A percentile compares a stretch with the other conserved stretches of the same genome.
phyloP scores from a whole-genome alignment of 2,113 vertebrate genomes.

The Carlito syrichta region DNA sequence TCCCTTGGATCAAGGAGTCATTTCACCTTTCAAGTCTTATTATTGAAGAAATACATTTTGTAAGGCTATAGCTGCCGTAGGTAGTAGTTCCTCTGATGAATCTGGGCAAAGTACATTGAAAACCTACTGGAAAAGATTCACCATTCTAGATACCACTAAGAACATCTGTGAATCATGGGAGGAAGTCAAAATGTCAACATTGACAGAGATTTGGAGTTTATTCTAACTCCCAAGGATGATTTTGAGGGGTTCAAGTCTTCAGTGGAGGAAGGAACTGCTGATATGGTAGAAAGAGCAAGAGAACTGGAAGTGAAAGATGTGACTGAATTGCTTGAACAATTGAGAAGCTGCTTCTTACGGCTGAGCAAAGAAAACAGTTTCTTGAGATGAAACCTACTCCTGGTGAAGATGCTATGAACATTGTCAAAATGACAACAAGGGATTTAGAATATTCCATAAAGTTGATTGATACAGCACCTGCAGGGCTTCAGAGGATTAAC shows the following conservation, averaged over 20 bases:
- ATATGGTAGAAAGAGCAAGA: background rate
- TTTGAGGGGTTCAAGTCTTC: background rate
- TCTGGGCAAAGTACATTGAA: background rate
- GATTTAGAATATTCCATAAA: background rate
- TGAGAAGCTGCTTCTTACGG: background rate
- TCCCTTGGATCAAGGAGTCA: background rate
- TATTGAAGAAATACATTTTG: background rate
- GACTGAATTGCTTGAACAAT: background rate
- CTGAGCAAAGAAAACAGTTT: background rate
- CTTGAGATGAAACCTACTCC: background rate
- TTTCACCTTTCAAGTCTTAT: background rate
- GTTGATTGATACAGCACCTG: background rate
- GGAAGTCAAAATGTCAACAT: background rate
- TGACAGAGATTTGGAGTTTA: background rate
- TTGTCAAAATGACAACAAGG: background rate
- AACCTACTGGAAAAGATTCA: background rate
- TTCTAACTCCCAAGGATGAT: background rate
- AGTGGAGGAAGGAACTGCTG: background rate
- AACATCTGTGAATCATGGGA: background rate
- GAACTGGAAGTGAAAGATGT: background rate
- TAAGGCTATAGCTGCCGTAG: background rate
- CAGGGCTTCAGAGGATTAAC: background rate
- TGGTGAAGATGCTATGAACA: background rate
- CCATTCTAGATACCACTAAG: background rate
- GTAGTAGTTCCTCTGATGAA: background rate